Base-by-base conservation (phyloP, 2,113 vertebrate species). In the Hemiscyllium ocellatum region DNA sequence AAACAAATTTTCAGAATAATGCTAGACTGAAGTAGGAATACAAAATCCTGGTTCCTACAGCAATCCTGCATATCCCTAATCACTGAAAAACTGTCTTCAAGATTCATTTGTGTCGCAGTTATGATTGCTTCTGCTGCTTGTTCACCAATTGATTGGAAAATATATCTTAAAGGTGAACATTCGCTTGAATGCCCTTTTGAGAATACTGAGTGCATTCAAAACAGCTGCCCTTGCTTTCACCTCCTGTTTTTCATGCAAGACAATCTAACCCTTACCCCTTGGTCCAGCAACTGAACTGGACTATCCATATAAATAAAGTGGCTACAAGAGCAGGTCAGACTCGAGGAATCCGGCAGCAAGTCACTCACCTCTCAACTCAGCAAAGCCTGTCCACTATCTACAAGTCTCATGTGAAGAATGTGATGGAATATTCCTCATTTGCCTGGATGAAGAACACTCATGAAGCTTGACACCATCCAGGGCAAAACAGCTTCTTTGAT, bases 1-100 rank as follows among this genome's bases (percentile, higher is more conserved):
- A n/a, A 90, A 90, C 87, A 90, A 61, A 90, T 61, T 90, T n/a
- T 29, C 56, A 33, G 26, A 56, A 90, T 52, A 90, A 90, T 61
- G 10, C 24, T 33, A 5, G 3, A 12, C 52, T 61, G 50, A 33
- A 52, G 1, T 3, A 12, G 61, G 87, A 90, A 61, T 61, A 61
- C 50, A 90, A 90, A 90, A 90, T 90, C 3, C 87, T 90, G 52
- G 52, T 90, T 29, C 61, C 56, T 12, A 15, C 26, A 56, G 50
- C 19, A 52, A 52, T 56, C 24, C 24, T 89, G 86, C 47, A 29
- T 52, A 13, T 13, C 50, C 24, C 86, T 15, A 56, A 90, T 90
- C 33, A 90, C 52, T 61, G 13, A 26, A 61, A 90, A 33, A 4
- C 4, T 22, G 52, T 61, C 52, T 90, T 33, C 29, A n/a, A 52